Conservation (phyloP, 2,888 invertebrate species). For the Drosophila borealis region DNA sequence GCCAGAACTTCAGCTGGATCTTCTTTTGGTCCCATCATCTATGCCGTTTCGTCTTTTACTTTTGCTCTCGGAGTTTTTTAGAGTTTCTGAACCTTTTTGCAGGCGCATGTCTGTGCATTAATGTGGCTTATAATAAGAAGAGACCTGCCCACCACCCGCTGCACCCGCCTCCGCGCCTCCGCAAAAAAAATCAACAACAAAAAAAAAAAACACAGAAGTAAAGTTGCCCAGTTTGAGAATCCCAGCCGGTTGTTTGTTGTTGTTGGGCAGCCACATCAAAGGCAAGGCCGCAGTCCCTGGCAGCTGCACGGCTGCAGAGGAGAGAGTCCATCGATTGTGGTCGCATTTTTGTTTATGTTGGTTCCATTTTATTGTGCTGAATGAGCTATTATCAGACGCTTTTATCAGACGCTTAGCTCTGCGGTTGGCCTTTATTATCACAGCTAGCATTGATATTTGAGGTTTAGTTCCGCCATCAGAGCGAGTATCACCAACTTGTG, state of each 20-base stretch:
- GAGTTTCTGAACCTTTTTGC: conserved; percentile 54
- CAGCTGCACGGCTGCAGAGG: conserved; percentile 1
- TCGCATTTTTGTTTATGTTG: conserved; percentile 70
- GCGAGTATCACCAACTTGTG: conserved; percentile 24
- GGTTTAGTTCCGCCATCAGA: conserved; percentile 17
- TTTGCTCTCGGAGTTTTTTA: conserved; percentile 45
- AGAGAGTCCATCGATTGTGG: conserved; percentile 67
- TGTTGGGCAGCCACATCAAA: conserved; percentile 60
- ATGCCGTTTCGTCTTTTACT: conserved; percentile 53
- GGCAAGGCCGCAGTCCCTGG: conserved; percentile 38
- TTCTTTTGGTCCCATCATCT: conserved; percentile 38
- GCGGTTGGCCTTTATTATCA: conserved; percentile 49
- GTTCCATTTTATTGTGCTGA: conserved; percentile 56
- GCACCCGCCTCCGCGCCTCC: background rate
- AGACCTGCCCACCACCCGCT: background rate
- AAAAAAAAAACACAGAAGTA: background rate
- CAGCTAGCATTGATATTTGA: conserved; percentile 37
- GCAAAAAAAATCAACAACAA: conserved; percentile 18
- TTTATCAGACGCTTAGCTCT: conserved; percentile 53
- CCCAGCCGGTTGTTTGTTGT: conserved; percentile 19
- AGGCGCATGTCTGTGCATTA: conserved; percentile 77
- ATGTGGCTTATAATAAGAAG: conserved; percentile 79
- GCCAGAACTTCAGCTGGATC: conserved; percentile 26
- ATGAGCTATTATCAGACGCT: conserved; percentile 43
- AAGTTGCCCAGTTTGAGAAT: conserved; percentile 42